Evolutionary conservation across 2,797 vertebrate genomes (phyloP), one percentile per base, ranked within the genome.

Genomic region (Chromobotia macracanthus): DNA sequence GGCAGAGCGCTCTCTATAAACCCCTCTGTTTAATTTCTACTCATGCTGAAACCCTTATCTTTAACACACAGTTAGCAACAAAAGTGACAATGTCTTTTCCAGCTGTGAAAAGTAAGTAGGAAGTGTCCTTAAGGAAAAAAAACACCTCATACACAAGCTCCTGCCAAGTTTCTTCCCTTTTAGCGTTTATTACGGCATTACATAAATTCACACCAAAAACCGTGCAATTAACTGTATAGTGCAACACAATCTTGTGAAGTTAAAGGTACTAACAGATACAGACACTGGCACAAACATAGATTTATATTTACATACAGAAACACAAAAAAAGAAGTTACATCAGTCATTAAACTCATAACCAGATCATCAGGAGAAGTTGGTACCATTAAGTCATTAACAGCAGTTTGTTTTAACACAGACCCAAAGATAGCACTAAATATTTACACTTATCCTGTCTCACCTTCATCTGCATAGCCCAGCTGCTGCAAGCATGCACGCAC

Each of bases 11-110:
- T 46, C 44, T 69, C 67, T 78, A 72, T 64, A 25, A 72, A 80
- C 41, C 51, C 11, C 19, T 35, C 18, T 16, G 31, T 50, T 75
- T 55, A 21, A 69, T 80, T 28, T 60, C 31, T 70, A 66, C 21
- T 74, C 41, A 11, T 74, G 44, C 73, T 31, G 25, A 51, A 65
- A 4, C 56, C 38, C 70, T 80, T 76, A 72, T 72, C 60, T 75
- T 77, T 65, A 74, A 83, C 58, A 75, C 46, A 9, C 72, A 83
- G 81, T 66, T 65, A 80, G 72, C 60, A 78, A 80, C 64, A 77
- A 72, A 68, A 77, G 75, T 69, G 73, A 67, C 64, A 68, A 67
- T 83, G 70, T 50, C 38, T 78, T 75, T 68, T 46, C 71, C 75
- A 68, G 64, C 56, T 56, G 77, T 50, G 51, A 41, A 56, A 61